Base-by-base conservation (phyloP, 2,113 vertebrate genomes). In the Alexandromys fortis region DNA sequence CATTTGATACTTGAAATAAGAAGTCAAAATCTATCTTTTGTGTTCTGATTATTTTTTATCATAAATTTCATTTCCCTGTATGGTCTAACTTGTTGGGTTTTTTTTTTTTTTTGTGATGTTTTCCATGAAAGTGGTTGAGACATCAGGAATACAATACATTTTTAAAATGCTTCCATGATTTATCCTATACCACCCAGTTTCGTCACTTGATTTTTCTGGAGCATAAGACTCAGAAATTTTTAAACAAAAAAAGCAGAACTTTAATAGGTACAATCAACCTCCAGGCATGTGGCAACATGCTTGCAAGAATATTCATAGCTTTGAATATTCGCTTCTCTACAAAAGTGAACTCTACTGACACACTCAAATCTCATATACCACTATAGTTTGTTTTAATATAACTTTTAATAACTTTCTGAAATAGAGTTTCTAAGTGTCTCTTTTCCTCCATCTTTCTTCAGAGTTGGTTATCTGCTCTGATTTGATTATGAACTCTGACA, bases 41-140 rank as follows among this genome's bases (percentile, higher is more conserved):
- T 24, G 1, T 7, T 65, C 67, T 79, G 7, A 3, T 88, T 55
- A 55, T 68, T 49, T 76, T 17, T 90, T 75, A 47, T 88, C 13
- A 52, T 79, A 92, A 88, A 33, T 94, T 68, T 90, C 90, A 52
- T 85, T 87, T 87, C 67, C 24, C 11, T 33, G 13, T 4, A 30
- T 4, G 52, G 2, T 49, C 52, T 1, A 68, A 73, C 7, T 77
- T 75, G 0, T 47, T 10, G 17, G 30, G 83, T 70, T 75, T 58
- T 94, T 94, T 87, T 88, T 86, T 70, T 75, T 58, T 94, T 94
- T 87, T 88, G 24, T 93, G 28, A 86, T 89, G 33, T 0, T 87
- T 58, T 24, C 49, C 70, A 47, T 78, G 49, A 21, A 93, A 96
- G 88, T 81, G 26, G 3, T 22, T 92, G 33, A 78, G 93, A 61